These are phyloP conservation scores for Acanthochromis polyacanthus DNA, from an alignment of 2,113 vertebrate species.

Conservation along the genomic window DNA sequence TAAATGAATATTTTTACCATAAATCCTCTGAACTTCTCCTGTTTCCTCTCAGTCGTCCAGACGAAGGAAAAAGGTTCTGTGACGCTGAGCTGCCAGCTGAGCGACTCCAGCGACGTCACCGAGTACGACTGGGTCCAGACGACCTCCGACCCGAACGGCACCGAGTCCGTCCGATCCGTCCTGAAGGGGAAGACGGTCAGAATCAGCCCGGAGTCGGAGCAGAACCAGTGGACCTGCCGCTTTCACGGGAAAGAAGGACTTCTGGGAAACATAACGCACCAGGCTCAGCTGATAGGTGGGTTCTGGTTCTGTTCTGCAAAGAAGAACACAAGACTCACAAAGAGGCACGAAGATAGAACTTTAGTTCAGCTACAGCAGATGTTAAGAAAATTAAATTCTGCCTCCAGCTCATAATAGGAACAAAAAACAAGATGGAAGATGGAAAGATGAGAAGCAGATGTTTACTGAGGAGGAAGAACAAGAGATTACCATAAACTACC, in stretches of 20 bases:
- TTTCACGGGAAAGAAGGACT: conserved; percentile 68
- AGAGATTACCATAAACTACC: too few species aligned
- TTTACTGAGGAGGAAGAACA: too few species aligned
- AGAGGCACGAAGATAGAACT: too few species aligned
- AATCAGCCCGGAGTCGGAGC: conserved; percentile 30
- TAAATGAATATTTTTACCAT: not conserved
- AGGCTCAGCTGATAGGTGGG: conserved; percentile 70
- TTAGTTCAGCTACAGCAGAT: too few species aligned
- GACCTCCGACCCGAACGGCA: conserved; percentile 59
- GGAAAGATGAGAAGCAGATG: too few species aligned
- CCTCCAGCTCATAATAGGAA: too few species aligned
- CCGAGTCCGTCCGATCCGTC: conserved; percentile 25
- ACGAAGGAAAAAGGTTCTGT: conserved; percentile 19
- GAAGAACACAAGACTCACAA: too few species aligned
- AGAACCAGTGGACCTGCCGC: conserved; percentile 73
- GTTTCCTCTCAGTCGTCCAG: conserved; percentile 63
- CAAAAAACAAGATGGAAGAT: too few species aligned
- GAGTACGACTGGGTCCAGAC: conserved; percentile 78
- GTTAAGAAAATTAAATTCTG: too few species aligned
- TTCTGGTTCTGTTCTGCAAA: not conserved
- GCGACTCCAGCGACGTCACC: conserved; percentile 62
- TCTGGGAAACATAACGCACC: conserved; percentile 78
- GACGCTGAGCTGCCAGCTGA: conserved; percentile 78
- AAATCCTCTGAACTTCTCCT: conserved; percentile 3
- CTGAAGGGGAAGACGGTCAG: conserved; percentile 56